Evolutionary conservation across 1,140 invertebrate species (phyloP).

Genomic region (Drosophila burlai): DNA sequence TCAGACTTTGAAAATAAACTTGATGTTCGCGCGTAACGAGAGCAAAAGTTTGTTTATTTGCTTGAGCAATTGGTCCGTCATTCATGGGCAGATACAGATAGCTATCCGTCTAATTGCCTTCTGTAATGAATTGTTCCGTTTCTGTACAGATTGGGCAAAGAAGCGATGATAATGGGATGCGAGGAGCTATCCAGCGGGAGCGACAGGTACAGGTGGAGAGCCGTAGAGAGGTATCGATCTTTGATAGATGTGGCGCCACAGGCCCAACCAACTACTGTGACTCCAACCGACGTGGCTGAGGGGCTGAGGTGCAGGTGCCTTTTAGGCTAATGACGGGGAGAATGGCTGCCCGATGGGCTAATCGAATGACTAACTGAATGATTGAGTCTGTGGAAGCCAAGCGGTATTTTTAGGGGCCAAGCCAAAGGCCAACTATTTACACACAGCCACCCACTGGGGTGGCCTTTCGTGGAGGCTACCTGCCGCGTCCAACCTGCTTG

Average conservation of each 20-base stretch:
- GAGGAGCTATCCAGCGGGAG: slow-evolving; percentile 1
- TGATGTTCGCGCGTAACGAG: slow-evolving; percentile 20
- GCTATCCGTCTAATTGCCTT: slow-evolving; percentile 61
- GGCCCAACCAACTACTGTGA: slow-evolving; percentile 55
- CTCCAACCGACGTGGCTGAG: slow-evolving; percentile 21
- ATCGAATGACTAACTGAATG: slow-evolving; percentile 45
- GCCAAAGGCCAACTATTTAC: slow-evolving; percentile 78
- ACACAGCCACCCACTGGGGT: slow-evolving; percentile 79
- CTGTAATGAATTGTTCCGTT: slow-evolving; percentile 77
- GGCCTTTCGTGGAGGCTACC: slow-evolving; percentile 59
- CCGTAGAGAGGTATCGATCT: slow-evolving; percentile 31
- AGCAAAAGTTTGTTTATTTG: slow-evolving; percentile 75
- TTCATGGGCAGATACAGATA: slow-evolving; percentile 57
- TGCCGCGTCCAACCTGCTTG: slow-evolving; percentile 48
- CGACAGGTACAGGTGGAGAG: slow-evolving; percentile 3
- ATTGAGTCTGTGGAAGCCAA: slow-evolving; percentile 53
- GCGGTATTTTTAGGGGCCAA: slow-evolving; percentile 78
- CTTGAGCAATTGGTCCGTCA: slow-evolving; percentile 80
- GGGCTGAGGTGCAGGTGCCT: slow-evolving; percentile 59
- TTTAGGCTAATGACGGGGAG: slow-evolving; percentile 63
- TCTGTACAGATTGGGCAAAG: neutral
- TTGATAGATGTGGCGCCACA: slow-evolving; percentile 72
- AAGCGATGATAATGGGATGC: neutral
- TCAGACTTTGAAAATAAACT: slow-evolving; percentile 68
- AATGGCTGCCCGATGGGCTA: slow-evolving; percentile 27